phyloP scores from a whole-genome alignment of 2,797 vertebrate species.

The Alouatta caraya region DNA sequence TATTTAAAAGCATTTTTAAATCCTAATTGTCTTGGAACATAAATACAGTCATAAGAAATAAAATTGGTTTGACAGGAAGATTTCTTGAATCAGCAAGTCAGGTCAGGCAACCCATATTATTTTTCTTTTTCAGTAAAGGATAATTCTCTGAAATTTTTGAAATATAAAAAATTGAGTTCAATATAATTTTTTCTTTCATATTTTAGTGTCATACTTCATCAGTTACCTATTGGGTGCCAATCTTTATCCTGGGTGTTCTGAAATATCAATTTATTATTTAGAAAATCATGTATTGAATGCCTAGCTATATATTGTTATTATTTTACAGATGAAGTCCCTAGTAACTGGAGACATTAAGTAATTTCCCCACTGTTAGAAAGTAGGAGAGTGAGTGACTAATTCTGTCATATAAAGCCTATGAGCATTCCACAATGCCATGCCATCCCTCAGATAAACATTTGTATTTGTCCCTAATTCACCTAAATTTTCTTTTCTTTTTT shows the following conservation, averaged over 20 bases:
- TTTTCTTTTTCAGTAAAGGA: not conserved
- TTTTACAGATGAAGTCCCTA: not conserved
- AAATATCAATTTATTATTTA: not conserved
- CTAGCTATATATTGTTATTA: not conserved
- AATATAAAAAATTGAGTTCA: not conserved
- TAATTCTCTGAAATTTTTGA: not conserved
- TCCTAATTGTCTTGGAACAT: slow-evolving; percentile 26
- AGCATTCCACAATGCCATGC: not conserved
- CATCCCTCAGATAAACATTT: not conserved
- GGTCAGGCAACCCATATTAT: not conserved
- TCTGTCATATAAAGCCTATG: not conserved
- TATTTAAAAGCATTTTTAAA: slow-evolving; percentile 54
- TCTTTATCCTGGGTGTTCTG: not conserved
- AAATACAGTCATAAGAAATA: slow-evolving; percentile 8
- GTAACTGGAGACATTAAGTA: not conserved
- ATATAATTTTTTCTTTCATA: not conserved
- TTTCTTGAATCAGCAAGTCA: slow-evolving; percentile 50
- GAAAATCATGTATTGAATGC: not conserved
- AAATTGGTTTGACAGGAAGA: slow-evolving; percentile 62
- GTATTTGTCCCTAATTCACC: not conserved
- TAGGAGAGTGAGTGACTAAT: not conserved
- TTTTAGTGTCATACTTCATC: not conserved
- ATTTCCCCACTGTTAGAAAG: not conserved
- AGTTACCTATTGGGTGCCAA: not conserved
- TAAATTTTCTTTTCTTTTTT: too few relatives aligned